Base-by-base conservation (phyloP, 2,888 invertebrate species). In the Eugnorisma glareosa region DNA sequence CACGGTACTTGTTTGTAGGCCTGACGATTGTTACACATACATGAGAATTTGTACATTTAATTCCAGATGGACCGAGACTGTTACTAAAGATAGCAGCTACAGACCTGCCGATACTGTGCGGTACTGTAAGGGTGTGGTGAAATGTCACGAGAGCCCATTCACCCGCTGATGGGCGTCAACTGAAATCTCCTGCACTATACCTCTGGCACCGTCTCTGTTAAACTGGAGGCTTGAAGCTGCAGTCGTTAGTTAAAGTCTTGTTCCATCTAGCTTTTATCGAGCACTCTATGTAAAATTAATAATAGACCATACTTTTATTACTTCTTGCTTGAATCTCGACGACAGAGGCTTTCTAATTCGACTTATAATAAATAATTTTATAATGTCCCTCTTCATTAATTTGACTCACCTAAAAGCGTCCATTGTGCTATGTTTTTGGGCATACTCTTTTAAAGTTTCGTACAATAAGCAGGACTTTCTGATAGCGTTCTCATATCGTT, bases 401-500 rank as follows among this genome's bases (percentile, higher is more conserved):
- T 13, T 10, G 18, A 89, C 91, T 90, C 81, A 93, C 94, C 78
- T 81, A 78, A 90, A 93, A 24, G 89, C 90, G 35, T 93, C 92
- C 51, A 91, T 81, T 10, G 83, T 86, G 11, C 84, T 75, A 57
- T 88, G 89, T 31, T 54, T 79, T 13, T 86, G 74, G 0, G 88
- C 86, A 73, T 91, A 88, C 5, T 93, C 86, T 51, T 88, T 90
- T 6, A 94, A 51, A 0, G 90, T 63, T 94, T 98, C 97, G 75
- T 98, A 97, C 69, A 98, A 92, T 24, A 97, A 93, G 86, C 97
- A 97, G 10, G 98, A 97, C 91, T 98, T 98, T 70, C 97, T 97
- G 48, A 98, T 91, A 10, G 98, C 97, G 89, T 98, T 97, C 91
- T 98, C 98, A 91, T 98, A 99, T 79, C 98, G 97, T 89, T 98